These are phyloP conservation scores for Hemistola chrysoprasaria DNA, from an alignment of 2,888 invertebrate species.

Conservation along the genomic window DNA sequence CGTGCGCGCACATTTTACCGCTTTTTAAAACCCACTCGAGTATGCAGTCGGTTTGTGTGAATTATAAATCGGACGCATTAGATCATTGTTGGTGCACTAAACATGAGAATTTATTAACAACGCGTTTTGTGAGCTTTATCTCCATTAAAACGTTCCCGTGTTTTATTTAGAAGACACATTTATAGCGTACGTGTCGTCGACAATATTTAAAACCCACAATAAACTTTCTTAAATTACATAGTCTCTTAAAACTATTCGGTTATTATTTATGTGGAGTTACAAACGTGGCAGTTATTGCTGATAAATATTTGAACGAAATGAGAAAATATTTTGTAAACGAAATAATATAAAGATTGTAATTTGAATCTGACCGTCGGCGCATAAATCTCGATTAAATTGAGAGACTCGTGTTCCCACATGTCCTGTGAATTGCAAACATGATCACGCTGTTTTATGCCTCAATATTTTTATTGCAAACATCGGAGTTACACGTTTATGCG, in stretches of 20 bases:
- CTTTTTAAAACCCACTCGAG: slow-evolving; percentile 55
- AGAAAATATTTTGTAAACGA: slow-evolving; percentile 19
- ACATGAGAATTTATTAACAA: slow-evolving; percentile 31
- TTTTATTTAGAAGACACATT: slow-evolving; percentile 35
- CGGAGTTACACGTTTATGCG: not conserved
- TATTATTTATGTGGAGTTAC: slow-evolving; percentile 31
- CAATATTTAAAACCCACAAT: slow-evolving; percentile 29
- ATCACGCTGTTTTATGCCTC: slow-evolving; percentile 49
- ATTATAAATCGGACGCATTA: slow-evolving; percentile 41
- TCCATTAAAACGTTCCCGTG: slow-evolving; percentile 32
- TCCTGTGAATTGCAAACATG: slow-evolving; percentile 59
- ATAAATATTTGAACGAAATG: slow-evolving; percentile 22
- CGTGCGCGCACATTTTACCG: slow-evolving; percentile 41
- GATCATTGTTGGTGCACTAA: slow-evolving; percentile 36
- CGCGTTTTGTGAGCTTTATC: slow-evolving; percentile 35
- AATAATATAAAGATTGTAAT: slow-evolving; percentile 25
- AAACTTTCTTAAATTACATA: slow-evolving; percentile 27
- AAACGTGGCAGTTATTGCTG: slow-evolving; percentile 26
- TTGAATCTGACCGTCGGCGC: slow-evolving; percentile 23
- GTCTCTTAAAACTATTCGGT: slow-evolving; percentile 26
- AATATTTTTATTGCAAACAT: slow-evolving; percentile 31
- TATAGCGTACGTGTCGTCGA: slow-evolving; percentile 30
- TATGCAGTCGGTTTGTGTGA: slow-evolving; percentile 51
- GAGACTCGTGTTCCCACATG: slow-evolving; percentile 62
- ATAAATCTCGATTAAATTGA: slow-evolving; percentile 55